phyloP scores from a whole-genome alignment of 2,797 vertebrate species.

The Erethizon dorsatum region DNA sequence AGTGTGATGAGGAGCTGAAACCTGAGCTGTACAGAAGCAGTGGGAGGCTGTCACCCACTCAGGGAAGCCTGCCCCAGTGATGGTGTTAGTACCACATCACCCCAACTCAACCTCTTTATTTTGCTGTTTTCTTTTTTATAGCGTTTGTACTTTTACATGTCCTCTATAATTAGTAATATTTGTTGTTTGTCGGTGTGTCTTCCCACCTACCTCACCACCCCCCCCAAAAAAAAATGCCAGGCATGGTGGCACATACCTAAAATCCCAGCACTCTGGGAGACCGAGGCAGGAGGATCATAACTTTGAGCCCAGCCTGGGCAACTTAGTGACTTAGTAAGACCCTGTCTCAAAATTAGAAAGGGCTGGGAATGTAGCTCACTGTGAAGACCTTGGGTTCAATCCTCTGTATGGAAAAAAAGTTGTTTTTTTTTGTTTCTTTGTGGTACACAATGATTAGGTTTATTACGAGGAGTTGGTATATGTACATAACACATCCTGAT shows the following conservation, averaged over 20 bases:
- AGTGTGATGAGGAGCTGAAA: neutral
- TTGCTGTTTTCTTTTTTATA: neutral
- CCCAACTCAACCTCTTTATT: neutral
- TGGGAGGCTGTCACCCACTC: neutral
- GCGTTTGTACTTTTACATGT: neutral
- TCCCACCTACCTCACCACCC: neutral
- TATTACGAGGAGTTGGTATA: neutral
- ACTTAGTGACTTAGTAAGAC: neutral
- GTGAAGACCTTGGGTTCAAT: neutral
- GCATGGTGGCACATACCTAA: neutral
- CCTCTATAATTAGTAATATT: neutral
- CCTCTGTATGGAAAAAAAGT: neutral
- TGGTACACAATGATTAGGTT: neutral
- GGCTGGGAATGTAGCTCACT: neutral
- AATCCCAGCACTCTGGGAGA: neutral
- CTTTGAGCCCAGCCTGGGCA: neutral
- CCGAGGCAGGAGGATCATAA: neutral
- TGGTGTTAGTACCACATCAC: neutral
- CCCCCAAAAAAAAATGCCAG: neutral
- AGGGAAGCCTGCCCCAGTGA: neutral
- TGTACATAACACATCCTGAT: neutral
- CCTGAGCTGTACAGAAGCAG: neutral
- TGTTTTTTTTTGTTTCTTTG: neutral
- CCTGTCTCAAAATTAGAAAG: neutral
- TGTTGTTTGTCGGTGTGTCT: neutral